These are phyloP conservation scores for Pseudopleuronectes americanus DNA, from an alignment of 2,797 vertebrate species.

Conservation along the genomic window DNA sequence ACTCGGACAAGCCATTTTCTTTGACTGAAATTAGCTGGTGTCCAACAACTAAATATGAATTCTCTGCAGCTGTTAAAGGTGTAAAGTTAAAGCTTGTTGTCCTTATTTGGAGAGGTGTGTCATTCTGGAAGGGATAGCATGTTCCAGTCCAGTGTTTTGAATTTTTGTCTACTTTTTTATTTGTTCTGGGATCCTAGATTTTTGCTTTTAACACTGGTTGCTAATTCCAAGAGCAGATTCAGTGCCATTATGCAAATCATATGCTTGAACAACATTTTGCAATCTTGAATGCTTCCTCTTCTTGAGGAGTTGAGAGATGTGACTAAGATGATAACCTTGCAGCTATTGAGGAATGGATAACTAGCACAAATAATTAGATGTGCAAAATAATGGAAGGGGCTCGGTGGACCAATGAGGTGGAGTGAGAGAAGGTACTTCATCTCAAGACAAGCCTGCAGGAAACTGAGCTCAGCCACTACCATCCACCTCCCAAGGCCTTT, in stretches of 20 bases:
- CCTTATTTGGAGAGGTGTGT: not conserved
- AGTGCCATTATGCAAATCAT: not conserved
- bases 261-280: slow-evolving; percentile 39
- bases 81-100: not conserved
- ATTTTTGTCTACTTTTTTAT: not conserved
- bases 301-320: slow-evolving; percentile 29
- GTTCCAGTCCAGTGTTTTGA: not conserved
- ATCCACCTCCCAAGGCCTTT: slow-evolving; percentile 74
- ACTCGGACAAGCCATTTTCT: too few relatives aligned
- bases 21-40: not conserved
- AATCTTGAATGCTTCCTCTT: slow-evolving; percentile 40
- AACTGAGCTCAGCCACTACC: slow-evolving; percentile 63
- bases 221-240: not conserved
- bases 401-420: slow-evolving; percentile 54
- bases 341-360: slow-evolving; percentile 59
- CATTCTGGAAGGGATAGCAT: not conserved
- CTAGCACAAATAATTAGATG: slow-evolving; percentile 70
- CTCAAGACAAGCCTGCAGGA: slow-evolving; percentile 66
- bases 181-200: not conserved
- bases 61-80: not conserved
- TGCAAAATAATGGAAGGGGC: slow-evolving; percentile 64
- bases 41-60: too few relatives aligned
- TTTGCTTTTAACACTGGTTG: not conserved
- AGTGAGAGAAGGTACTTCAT: slow-evolving; percentile 63
- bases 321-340: slow-evolving; percentile 46